Evolutionary conservation across 1,140 invertebrate genomes (phyloP).

Genomic region (Marisa cornuarietis): DNA sequence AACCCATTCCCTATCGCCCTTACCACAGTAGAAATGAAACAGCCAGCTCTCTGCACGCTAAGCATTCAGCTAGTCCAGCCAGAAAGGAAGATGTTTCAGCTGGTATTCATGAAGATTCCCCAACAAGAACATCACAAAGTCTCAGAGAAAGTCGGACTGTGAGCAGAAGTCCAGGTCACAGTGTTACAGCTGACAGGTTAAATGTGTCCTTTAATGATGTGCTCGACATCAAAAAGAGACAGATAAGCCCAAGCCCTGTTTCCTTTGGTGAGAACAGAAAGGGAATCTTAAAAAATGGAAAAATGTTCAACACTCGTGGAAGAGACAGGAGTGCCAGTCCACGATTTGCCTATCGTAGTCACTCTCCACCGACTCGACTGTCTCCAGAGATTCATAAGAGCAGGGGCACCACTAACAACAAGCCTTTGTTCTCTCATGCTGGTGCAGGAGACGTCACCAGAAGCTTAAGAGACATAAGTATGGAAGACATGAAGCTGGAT

Average conservation of each 20-base stretch:
- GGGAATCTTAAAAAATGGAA: conserved; percentile 26
- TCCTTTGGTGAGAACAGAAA: conserved; percentile 9
- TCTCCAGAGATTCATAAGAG: conserved; percentile 12
- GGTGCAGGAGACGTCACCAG: conserved; percentile 20
- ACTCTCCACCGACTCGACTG: conserved; percentile 27
- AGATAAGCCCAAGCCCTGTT: conserved; percentile 10
- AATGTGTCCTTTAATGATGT: conserved; percentile 5
- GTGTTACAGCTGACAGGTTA: neutral
- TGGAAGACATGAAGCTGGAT: conserved; percentile 16
- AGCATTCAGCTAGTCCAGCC: too few relatives aligned
- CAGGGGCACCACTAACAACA: neutral
- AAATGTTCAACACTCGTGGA: neutral
- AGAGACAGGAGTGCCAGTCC: conserved; percentile 26
- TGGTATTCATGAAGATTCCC: neutral
- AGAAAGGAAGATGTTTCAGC: neutral
- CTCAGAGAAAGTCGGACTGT: neutral
- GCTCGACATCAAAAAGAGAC: conserved; percentile 7
- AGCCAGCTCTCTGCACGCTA: too few relatives aligned
- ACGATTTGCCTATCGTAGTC: conserved; percentile 2
- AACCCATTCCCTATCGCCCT: conserved; percentile 6
- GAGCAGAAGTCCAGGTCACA: conserved; percentile 2
- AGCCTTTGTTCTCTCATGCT: conserved; percentile 7
- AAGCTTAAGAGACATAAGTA: conserved; percentile 25
- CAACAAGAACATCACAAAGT: neutral
- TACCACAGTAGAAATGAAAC: neutral